Evolutionary conservation across 1,140 invertebrate genomes (phyloP).

Genomic region (Drosophila jambulina): DNA sequence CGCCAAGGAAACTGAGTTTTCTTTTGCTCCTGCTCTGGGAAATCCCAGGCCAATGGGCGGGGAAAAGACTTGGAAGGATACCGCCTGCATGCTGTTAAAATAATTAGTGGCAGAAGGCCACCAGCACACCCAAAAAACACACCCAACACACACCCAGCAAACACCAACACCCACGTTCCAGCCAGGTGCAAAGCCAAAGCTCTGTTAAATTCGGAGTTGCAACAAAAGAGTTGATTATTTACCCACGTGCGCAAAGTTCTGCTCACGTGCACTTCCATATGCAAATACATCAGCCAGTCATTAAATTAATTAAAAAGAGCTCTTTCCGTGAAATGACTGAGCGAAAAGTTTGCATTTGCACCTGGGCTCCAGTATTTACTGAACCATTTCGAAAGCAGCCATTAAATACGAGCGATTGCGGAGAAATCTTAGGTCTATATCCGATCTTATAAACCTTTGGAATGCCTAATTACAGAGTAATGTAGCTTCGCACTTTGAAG

Average conservation of each 20-base stretch:
- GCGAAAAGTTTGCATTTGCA: conserved; percentile 43
- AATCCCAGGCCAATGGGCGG: not conserved
- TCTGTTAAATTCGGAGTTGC: conserved; percentile 36
- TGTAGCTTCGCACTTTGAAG: not conserved
- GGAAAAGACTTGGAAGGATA: conserved; percentile 6
- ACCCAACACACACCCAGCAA: not conserved
- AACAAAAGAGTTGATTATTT: conserved; percentile 65
- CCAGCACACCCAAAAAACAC: not conserved
- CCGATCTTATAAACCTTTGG: not conserved
- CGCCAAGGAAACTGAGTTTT: conserved; percentile 35
- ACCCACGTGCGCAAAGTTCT: conserved; percentile 44
- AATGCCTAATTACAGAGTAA: conserved; percentile 18
- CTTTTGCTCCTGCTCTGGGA: not conserved
- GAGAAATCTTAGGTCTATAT: not conserved
- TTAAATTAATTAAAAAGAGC: conserved; percentile 74
- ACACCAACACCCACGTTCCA: not conserved
- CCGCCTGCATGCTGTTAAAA: conserved; percentile 43
- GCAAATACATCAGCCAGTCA: conserved; percentile 69
- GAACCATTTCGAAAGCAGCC: conserved; percentile 7
- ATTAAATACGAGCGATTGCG: conserved; percentile 2
- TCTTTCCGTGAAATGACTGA: conserved; percentile 49
- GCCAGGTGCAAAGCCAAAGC: conserved; percentile 8
- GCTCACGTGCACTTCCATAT: conserved; percentile 66
- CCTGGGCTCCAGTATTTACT: conserved; percentile 15
- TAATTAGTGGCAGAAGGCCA: conserved; percentile 43